Conservation (phyloP, 1,140 invertebrate species). For the Temnothorax curvispinosus region DNA sequence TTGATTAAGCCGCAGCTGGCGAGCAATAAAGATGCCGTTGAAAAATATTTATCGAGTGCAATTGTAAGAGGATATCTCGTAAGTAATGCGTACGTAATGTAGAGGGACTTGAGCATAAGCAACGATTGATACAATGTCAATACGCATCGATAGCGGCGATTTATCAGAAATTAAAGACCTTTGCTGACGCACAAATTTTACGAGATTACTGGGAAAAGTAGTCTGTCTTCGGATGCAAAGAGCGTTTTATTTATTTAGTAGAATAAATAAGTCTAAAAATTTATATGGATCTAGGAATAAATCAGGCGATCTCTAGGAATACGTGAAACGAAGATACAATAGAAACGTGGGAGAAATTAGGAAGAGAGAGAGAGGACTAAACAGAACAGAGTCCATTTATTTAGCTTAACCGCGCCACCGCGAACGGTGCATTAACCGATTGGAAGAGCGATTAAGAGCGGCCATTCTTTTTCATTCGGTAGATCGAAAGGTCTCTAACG, state of each 20-base stretch:
- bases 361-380: slow-evolving; percentile 61
- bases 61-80: neutral
- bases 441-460: slow-evolving; percentile 74
- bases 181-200: slow-evolving; percentile 1
- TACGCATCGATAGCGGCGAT: neutral
- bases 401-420: slow-evolving; percentile 67
- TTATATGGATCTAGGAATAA: slow-evolving; percentile 19
- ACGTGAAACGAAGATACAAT: slow-evolving; percentile 48
- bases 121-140: neutral
- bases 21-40: neutral
- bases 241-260: neutral
- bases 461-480: slow-evolving; percentile 71
- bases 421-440: slow-evolving; percentile 74
- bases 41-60: slow-evolving; percentile 27
- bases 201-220: neutral
- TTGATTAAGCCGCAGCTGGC: slow-evolving; percentile 45
- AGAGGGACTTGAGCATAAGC: neutral
- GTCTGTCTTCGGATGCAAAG: neutral
- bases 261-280: slow-evolving; percentile 27
- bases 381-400: slow-evolving; percentile 65
- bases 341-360: slow-evolving; percentile 43
- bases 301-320: slow-evolving; percentile 37
- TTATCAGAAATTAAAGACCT: slow-evolving; percentile 2
- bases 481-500: slow-evolving; percentile 72
- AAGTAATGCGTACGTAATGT: neutral